Conservation (phyloP, 2,113 vertebrate species). For the Dissostichus mawsoni region DNA sequence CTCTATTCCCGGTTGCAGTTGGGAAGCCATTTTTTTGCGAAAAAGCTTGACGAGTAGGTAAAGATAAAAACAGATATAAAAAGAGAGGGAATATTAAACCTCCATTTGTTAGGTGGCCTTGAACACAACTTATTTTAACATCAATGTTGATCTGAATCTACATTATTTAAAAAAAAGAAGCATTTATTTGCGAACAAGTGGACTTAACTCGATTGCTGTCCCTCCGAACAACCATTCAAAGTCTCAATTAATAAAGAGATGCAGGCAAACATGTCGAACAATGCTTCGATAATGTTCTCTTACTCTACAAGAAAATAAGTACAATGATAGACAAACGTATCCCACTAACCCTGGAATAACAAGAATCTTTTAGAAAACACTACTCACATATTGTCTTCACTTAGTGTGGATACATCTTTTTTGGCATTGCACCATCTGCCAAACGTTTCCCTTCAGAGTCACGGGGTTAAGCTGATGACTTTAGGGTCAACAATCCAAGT, state of each 20-base stretch:
- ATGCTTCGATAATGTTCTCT: neutral
- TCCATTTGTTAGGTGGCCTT: neutral
- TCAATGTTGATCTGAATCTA: neutral
- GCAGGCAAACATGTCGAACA: neutral
- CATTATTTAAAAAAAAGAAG: neutral
- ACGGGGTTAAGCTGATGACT: slow-evolving; percentile 2
- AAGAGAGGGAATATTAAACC: no score
- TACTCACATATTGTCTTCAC: neutral
- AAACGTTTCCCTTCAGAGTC: neutral
- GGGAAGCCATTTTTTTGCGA: no score
- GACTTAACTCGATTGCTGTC: neutral
- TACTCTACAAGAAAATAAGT: neutral
- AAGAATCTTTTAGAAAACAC: neutral
- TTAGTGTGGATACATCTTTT: neutral
- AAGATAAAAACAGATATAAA: neutral
- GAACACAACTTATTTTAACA: neutral
- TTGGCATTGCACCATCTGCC: no score
- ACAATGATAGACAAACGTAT: neutral
- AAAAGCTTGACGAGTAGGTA: no score
- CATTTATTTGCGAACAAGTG: neutral
- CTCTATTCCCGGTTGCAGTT: no score
- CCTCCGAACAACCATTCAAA: neutral
- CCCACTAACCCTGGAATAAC: neutral
- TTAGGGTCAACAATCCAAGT: slow-evolving; percentile 18
- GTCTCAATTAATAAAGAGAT: neutral